These are phyloP conservation scores for Lagocephalus sceleratus DNA, from an alignment of 2,797 vertebrate genomes.

Conservation along the genomic window DNA sequence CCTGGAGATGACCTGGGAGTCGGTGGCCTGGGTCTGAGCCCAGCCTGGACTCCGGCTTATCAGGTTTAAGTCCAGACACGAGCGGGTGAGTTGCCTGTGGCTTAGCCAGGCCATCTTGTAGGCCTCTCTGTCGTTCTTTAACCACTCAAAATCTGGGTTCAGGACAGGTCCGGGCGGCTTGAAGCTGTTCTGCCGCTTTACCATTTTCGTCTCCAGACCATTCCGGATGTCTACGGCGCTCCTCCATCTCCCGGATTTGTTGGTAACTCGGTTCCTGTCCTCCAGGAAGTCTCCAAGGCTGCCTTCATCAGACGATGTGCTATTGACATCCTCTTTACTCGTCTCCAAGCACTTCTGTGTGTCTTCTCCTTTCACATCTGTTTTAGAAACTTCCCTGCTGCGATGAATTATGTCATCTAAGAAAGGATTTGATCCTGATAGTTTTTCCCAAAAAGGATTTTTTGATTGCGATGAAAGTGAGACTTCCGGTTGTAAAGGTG, in stretches of 20 bases:
- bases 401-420: conserved; percentile 84
- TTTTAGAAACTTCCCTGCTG: conserved; percentile 57
- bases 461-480: conserved; percentile 61
- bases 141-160: conserved; percentile 81
- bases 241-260: conserved; percentile 82
- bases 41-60: conserved; percentile 92
- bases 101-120: conserved; percentile 97
- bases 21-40: conserved; percentile 92
- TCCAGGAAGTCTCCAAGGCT: conserved; percentile 74
- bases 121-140: conserved; percentile 90
- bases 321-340: conserved; percentile 75
- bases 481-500: conserved; percentile 50
- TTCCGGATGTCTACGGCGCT: conserved; percentile 90
- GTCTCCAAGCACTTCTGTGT: conserved; percentile 66
- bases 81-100: conserved; percentile 90
- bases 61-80: conserved; percentile 88
- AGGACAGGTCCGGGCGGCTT: conserved; percentile 62
- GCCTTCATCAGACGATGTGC: conserved; percentile 89
- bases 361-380: conserved; percentile 70
- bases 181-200: conserved; percentile 50
- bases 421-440: conserved; percentile 92
- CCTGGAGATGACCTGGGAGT: conserved; percentile 82
- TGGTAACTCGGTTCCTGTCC: conserved; percentile 63
- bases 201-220: conserved; percentile 71
- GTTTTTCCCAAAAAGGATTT: conserved; percentile 92